Evolutionary conservation across 23 tunicate species (phyloP).

Genomic region (Halocynthia aurantium): DNA sequence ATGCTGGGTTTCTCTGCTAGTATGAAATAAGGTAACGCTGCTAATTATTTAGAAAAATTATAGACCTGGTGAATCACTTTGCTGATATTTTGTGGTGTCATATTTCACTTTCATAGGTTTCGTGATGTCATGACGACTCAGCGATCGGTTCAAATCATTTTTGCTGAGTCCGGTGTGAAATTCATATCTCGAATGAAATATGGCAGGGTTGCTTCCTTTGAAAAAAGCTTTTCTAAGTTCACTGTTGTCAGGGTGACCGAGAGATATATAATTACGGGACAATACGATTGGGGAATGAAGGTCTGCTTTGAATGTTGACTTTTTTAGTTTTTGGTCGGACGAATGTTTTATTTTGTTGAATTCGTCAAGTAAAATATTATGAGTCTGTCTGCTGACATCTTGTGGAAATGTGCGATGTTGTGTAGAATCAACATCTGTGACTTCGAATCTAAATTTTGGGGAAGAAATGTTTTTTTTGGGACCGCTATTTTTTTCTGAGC

Average conservation of each 20-base stretch:
- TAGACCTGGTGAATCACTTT: constrained; percentile 28
- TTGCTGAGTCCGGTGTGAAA: constrained; percentile 1
- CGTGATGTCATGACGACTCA: not conserved
- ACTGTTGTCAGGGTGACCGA: no score
- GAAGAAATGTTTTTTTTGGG: not conserved
- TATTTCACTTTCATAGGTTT: constrained; percentile 1
- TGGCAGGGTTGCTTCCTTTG: no score
- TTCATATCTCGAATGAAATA: no score
- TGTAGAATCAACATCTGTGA: no score
- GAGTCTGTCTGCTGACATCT: no score
- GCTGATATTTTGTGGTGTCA: not conserved
- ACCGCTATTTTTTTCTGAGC: not conserved
- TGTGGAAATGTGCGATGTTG: no score
- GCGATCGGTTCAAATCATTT: constrained; percentile 3
- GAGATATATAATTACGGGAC: not conserved
- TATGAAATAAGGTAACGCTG: not conserved
- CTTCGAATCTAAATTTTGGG: not conserved
- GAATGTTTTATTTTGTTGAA: not conserved
- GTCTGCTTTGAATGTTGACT: constrained; percentile 2
- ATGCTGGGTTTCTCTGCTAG: not conserved
- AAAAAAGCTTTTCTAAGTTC: no score
- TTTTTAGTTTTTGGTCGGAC: no score
- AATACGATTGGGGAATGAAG: constrained; percentile 1
- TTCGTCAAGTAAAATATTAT: not conserved
- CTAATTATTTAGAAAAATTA: not conserved